Evolutionary conservation across 2,113 vertebrate species (phyloP), one percentile per base, ranked within the genome.

Genomic region (Buteo buteo): DNA sequence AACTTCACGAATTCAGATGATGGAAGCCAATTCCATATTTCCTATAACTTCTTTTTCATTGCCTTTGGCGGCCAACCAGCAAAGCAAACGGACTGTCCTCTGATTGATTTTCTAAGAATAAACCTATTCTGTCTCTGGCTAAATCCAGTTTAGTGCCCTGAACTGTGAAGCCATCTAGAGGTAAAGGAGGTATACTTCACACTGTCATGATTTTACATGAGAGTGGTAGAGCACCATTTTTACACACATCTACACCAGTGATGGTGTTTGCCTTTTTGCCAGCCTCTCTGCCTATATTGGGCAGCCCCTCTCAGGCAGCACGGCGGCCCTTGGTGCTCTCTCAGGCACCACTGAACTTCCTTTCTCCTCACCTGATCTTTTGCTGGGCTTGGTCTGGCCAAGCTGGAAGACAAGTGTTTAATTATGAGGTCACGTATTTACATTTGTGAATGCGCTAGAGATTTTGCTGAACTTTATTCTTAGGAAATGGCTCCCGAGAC

Each of bases 201-300:
- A 3, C 22, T 18, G 50, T 22, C 4, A 0, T 3, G 32, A 2
- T 4, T n/a, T 14, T 25, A 6, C 67, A 3, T 8, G 42, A 11
- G 29, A 38, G 32, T 3, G 42, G 32, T 3, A 49, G 32, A 38
- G 73, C n/a, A 19, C 24, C n/a, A 0, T 16, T 31, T 34, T 18
- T 31, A 10, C 58, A 10, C 59, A 13, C 50, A 24, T 5, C 29
- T n/a, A 3, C 40, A 0, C 42, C 9, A 34, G 12, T 7, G 3
- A 32, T 0, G 11, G 4, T 3, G 4, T 11, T 67, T 25, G 61
- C 13, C 6, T 11, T 38, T 32, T 45, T 73, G 67, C 62, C 77
- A 49, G 1, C 52, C 36, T 29, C 59, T 18, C 65, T 49, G 62
- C 2, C 11, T 7, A 11, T 29, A 4, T n/a, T 5, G 40, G 22